Base-by-base conservation (phyloP, 2,888 invertebrate species). In the Apamea epomidion region DNA sequence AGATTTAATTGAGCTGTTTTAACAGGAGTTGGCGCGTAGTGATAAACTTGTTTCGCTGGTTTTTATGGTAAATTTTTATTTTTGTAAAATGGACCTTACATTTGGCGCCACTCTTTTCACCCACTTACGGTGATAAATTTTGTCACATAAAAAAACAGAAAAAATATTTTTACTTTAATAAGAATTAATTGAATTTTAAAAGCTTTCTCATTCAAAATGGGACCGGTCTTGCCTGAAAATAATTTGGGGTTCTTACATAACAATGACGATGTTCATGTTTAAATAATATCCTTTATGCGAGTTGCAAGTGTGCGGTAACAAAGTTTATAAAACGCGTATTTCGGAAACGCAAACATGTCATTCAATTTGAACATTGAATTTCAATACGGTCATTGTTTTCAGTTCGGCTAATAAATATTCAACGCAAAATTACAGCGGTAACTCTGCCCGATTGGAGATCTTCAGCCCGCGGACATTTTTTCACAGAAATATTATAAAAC, bases 401-500 rank as follows among this genome's bases (percentile, higher is more conserved):
- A 86, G 91, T 93, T 93, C 90, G 88, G 90, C 91, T 94, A 93
- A 95, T 96, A 95, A 96, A 96, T 95, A 96, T 96, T 95, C 94
- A 96, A 95, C 93, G 92, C 89, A 91, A 93, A 94, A 94, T 94
- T 93, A 94, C 93, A 88, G 91, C 89, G 91, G 90, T 90, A 93
- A 94, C 92, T 95, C 92, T 87, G 89, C 83, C 88, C 92, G 91
- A 91, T 91, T 86, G 92, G 90, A 90, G 92, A 90, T 90, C 92
- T 88, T 90, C 91, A 90, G 92, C 90, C 89, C 87, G 87, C 85
- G 74, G 74, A 93, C 93, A 92, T 95, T 95, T 95, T 95, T 95
- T 96, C 94, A 95, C 93, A 90, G 92, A 92, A 95, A 94, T 94
- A 95, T 95, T 93, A 93, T 94, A 93, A 94, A 96, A 95, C 93